Evolutionary conservation across 2,797 vertebrate species (phyloP).

Genomic region (Anolis apletophallus): DNA sequence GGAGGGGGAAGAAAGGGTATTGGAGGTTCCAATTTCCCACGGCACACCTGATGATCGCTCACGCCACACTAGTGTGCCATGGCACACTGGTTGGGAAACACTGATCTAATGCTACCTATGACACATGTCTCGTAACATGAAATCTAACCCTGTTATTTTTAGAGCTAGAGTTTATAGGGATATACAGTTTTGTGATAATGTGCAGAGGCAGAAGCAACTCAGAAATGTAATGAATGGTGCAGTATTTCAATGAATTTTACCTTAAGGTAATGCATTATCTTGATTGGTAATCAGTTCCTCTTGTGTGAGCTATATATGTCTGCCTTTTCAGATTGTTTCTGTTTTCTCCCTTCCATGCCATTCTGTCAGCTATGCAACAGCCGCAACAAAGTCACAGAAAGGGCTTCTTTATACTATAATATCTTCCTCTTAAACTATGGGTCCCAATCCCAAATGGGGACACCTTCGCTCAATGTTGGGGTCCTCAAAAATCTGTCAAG

Average conservation of each 20-base stretch:
- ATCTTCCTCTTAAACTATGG: too few species aligned
- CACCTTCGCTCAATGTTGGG: too few species aligned
- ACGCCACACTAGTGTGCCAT: too few species aligned
- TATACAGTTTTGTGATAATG: not conserved
- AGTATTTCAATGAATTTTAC: not conserved
- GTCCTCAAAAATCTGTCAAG: too few species aligned
- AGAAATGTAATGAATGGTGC: not conserved
- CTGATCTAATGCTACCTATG: not conserved
- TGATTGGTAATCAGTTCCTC: not conserved
- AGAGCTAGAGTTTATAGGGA: not conserved
- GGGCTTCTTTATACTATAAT: too few species aligned
- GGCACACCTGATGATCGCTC: too few species aligned
- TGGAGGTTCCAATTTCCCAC: too few species aligned
- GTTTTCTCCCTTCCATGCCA: constrained; percentile 14
- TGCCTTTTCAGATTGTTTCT: constrained; percentile 4
- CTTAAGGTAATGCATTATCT: not conserved
- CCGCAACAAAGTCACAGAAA: not conserved
- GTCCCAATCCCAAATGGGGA: too few species aligned
- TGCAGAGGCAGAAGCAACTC: not conserved
- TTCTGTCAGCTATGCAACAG: constrained; percentile 1
- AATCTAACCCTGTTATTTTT: not conserved
- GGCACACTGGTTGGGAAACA: too few species aligned
- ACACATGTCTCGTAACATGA: not conserved
- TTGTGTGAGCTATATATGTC: accelerated
- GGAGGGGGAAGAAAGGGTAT: too few species aligned